phyloP scores from a whole-genome alignment of 2,113 vertebrate genomes.

The Cathartes aura region DNA sequence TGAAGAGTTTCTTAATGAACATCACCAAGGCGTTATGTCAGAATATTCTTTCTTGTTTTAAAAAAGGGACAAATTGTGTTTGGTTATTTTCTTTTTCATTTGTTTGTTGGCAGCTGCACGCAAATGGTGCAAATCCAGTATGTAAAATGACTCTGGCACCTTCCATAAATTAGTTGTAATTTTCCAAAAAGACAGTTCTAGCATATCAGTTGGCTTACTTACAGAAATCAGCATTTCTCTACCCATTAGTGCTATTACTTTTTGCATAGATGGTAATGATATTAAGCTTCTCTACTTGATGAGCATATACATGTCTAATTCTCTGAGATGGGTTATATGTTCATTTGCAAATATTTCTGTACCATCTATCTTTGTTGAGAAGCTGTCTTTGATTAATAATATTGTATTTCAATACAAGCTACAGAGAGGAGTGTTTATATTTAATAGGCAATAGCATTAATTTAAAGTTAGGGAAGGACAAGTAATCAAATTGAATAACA shows the following conservation, averaged over 20 bases:
- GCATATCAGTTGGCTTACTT: slow-evolving; percentile 16
- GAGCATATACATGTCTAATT: slow-evolving; percentile 36
- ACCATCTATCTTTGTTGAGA: background rate
- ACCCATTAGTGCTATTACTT: slow-evolving; percentile 32
- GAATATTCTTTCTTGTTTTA: background rate
- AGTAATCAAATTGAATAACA: background rate
- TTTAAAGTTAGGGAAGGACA: background rate
- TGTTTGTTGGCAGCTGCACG: background rate
- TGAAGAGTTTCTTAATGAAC: background rate
- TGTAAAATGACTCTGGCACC: slow-evolving; percentile 14
- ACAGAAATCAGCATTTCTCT: slow-evolving; percentile 30
- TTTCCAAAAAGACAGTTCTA: slow-evolving; percentile 26
- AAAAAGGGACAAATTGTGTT: background rate
- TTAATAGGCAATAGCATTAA: background rate
- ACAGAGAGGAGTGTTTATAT: background rate
- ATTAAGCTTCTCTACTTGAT: slow-evolving; percentile 45
- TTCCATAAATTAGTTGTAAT: slow-evolving; percentile 18
- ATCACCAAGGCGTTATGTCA: background rate
- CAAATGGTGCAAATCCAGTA: background rate
- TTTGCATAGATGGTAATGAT: slow-evolving; percentile 47
- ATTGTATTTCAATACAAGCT: background rate
- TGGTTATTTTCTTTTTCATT: background rate
- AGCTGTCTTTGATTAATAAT: background rate
- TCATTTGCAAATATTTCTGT: background rate
- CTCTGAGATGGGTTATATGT: slow-evolving; percentile 25